phyloP scores from a whole-genome alignment of 2,888 invertebrate species.

The Apotomis turbidana region DNA sequence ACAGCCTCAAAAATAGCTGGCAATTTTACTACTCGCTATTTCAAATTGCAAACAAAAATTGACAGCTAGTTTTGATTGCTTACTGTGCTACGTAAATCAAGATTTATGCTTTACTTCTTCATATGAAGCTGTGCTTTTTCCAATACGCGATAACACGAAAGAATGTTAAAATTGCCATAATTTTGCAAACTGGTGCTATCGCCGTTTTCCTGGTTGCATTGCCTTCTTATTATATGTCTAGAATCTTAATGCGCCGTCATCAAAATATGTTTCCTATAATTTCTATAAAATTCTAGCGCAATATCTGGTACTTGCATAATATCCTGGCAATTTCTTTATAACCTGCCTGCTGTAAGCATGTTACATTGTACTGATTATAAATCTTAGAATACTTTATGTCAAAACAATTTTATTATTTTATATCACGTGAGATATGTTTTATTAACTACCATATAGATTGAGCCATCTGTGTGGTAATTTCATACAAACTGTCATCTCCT shows the following conservation, averaged over 20 bases:
- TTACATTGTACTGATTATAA: neutral
- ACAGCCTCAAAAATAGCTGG: too few relatives aligned
- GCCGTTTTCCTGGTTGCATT: constrained; percentile 2
- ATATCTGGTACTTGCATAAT: neutral
- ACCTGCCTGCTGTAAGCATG: neutral
- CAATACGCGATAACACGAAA: neutral
- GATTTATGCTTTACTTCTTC: too few relatives aligned
- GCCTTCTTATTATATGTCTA: constrained; percentile 21
- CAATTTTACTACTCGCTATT: too few relatives aligned
- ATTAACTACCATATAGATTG: neutral
- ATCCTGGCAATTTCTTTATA: neutral
- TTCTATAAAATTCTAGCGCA: constrained; percentile 4
- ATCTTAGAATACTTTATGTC: neutral
- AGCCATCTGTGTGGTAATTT: neutral
- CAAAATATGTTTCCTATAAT: constrained; percentile 12
- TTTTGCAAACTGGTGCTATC: neutral
- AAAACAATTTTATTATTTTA: neutral
- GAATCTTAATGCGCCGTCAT: neutral
- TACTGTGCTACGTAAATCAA: too few relatives aligned
- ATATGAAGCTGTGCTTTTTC: too few relatives aligned
- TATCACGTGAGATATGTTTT: neutral
- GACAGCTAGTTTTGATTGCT: too few relatives aligned
- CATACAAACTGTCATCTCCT: too few relatives aligned
- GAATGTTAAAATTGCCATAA: neutral
- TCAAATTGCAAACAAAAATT: too few relatives aligned